These are phyloP conservation scores for Xiphophorus couchianus DNA, from an alignment of 2,113 vertebrate species.

Conservation along the genomic window DNA sequence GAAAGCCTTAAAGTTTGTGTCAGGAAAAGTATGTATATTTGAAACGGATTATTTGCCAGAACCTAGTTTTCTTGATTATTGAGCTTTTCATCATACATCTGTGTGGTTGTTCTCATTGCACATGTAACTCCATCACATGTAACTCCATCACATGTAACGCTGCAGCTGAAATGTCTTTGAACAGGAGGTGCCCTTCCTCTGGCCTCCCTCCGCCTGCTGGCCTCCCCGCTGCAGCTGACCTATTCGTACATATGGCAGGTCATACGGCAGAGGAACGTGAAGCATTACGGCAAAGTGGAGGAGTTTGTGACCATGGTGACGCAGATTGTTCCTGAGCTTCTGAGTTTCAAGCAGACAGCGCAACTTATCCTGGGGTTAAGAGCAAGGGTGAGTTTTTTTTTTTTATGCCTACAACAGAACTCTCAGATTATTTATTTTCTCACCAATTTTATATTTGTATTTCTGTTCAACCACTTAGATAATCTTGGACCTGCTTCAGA, in stretches of 20 bases:
- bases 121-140: background rate
- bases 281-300: conserved; percentile 77
- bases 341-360: conserved; percentile 80
- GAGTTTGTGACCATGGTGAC: conserved; percentile 79
- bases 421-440: background rate
- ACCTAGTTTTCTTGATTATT: too few relatives aligned
- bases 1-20: too few relatives aligned
- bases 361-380: conserved; percentile 81
- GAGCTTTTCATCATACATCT: background rate
- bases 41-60: too few relatives aligned
- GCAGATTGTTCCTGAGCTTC: conserved; percentile 76
- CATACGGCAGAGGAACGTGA: conserved; percentile 64
- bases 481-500: conserved; percentile 72
- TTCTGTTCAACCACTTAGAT: conserved; percentile 42
- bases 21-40: too few relatives aligned
- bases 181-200: conserved; percentile 53
- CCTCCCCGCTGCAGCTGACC: conserved; percentile 73
- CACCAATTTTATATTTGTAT: background rate
- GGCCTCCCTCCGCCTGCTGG: conserved; percentile 69
- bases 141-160: background rate
- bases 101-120: background rate
- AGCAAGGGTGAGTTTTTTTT: conserved; percentile 76
- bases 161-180: background rate
- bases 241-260: conserved; percentile 82
- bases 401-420: background rate